A percentile compares a stretch with the other conserved stretches of the same genome.
Evolutionary conservation across 2,113 vertebrate species (phyloP).

Genomic region (Dipodomys ordii): DNA sequence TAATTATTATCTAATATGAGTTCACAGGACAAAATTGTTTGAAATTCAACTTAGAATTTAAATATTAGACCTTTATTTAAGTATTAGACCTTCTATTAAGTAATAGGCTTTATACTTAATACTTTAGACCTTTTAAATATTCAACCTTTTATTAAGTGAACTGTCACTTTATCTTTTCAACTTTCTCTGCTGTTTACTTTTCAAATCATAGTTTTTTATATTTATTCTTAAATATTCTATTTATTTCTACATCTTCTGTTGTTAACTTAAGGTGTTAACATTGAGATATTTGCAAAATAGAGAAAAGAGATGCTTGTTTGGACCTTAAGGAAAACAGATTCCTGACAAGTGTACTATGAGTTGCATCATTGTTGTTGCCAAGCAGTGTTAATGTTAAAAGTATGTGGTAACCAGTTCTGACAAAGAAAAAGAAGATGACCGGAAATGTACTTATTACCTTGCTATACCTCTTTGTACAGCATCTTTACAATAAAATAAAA

Average conservation of each 20-base stretch:
- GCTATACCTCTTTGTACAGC: no score
- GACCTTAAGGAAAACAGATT: background rate
- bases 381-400: background rate
- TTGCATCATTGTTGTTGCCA: background rate
- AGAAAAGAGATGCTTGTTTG: background rate
- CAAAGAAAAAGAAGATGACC: background rate
- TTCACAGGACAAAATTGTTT: conserved; percentile 17
- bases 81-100: no score
- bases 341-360: background rate
- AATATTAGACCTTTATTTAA: background rate
- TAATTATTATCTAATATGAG: conserved; percentile 16
- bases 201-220: background rate
- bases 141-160: background rate
- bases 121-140: no score
- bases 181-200: conserved; percentile 38
- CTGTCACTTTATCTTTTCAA: background rate
- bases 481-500: no score
- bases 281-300: conserved; percentile 9
- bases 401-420: background rate
- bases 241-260: background rate
- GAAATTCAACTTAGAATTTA: conserved; percentile 52
- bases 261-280: conserved; percentile 7
- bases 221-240: conserved; percentile 23
- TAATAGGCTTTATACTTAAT: no score
- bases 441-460: background rate